Evolutionary conservation across 2,797 vertebrate species (phyloP), one percentile per base, ranked within the genome.

Genomic region (Parambassis ranga): DNA sequence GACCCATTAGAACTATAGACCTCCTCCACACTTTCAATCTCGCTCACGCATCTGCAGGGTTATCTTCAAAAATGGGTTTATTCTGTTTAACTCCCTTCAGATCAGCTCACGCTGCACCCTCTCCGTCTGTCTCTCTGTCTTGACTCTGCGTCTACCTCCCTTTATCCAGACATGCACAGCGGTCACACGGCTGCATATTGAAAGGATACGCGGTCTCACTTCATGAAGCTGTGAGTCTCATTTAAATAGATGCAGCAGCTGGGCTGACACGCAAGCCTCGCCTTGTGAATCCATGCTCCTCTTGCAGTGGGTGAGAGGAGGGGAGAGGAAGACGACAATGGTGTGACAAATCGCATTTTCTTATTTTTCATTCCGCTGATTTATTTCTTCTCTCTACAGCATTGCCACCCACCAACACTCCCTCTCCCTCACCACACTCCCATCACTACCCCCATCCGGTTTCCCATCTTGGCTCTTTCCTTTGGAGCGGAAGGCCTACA

Each of bases 311-410:
- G 49, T 55, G 67, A 33, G 53, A 27, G 15, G 53, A 27, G 15
- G 7, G 44, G 49, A 48, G 58, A 64, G 69, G 70, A 80, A 80
- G 65, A 42, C 30, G 55, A 87, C 75, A 74, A 83, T 62, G 70
- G 59, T 65, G 78, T 80, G 73, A 86, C 82, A 87, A 90, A 89
- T 89, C 85, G 49, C 56, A 35, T 84, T 87, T 86, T 86, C 77
- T 68, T 69, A 81, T 86, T 84, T 84, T 86, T 81, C 63, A 77
- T 77, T 81, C 61, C 18, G 11, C 52, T 82, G 78, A 85, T 86
- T 83, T 83, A 76, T 85, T 72, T 70, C 59, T 72, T 67, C 33
- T 24, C 49, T 53, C 32, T 55, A 10, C 66, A 39, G 57, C 63
- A 31, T 42, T 53, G 57, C 56, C 59, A 68, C 48, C 57, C 75